A percentile compares a stretch with the other conserved stretches of the same genome.
These are phyloP conservation scores for Engystomops pustulosus DNA, from an alignment of 2,113 vertebrate genomes.

Conservation along the genomic window DNA sequence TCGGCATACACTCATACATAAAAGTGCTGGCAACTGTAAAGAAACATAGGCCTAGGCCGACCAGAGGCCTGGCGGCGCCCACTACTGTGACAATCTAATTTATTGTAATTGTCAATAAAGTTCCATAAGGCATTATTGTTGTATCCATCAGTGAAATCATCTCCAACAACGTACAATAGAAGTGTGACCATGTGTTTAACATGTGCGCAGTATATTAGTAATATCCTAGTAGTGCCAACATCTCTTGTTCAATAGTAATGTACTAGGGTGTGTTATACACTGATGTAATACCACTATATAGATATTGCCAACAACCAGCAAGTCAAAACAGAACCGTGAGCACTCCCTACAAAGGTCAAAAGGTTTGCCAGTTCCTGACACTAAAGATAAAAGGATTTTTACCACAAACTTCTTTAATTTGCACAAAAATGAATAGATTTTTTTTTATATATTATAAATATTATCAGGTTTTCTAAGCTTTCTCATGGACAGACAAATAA, in stretches of 20 bases:
- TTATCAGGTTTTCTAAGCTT: too few relatives aligned
- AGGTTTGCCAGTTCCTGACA: background rate
- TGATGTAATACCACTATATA: background rate
- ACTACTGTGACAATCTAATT: too few relatives aligned
- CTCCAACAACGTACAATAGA: too few relatives aligned
- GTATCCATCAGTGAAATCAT: too few relatives aligned
- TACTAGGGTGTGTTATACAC: background rate
- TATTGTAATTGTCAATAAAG: too few relatives aligned
- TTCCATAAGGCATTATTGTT: too few relatives aligned
- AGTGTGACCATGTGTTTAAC: background rate
- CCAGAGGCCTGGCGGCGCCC: too few relatives aligned
- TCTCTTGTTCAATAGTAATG: background rate
- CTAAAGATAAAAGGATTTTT: background rate
- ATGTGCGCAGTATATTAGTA: background rate
- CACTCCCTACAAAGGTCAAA: conserved; percentile 3
- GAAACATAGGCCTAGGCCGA: too few relatives aligned
- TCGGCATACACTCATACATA: too few relatives aligned
- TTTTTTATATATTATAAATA: too few relatives aligned
- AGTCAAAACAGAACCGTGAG: background rate
- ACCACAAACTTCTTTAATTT: background rate
- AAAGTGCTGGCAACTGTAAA: too few relatives aligned
- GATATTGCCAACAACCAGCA: background rate
- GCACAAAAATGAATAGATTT: background rate
- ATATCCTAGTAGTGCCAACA: background rate
- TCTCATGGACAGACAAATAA: too few relatives aligned